Percentiles rank a stretch among this genome's conserved stretches.
Evolutionary conservation across 2,797 vertebrate genomes (phyloP).

Genomic region (Ara ararauna): DNA sequence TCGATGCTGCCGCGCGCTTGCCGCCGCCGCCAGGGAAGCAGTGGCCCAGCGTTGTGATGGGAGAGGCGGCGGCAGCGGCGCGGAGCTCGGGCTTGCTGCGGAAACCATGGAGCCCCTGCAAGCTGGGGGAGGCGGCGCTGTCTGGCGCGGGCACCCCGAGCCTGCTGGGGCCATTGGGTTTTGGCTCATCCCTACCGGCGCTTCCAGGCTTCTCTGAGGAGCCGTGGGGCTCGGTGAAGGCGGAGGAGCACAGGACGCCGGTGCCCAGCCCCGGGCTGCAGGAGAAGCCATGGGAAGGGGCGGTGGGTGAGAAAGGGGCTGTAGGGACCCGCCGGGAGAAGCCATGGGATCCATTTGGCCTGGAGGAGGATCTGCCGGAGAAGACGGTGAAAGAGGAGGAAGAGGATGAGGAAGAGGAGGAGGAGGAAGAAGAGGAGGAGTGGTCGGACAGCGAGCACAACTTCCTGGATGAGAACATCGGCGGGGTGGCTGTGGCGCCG

Average conservation of each 20-base stretch:
- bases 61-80: fast-evolving
- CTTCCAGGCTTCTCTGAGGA: constrained; percentile 82
- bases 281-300: constrained; percentile 87
- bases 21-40: neutral
- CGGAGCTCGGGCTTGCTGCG: neutral
- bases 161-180: constrained; percentile 78
- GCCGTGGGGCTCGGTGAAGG: constrained; percentile 85
- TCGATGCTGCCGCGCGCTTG: neutral
- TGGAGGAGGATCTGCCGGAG: constrained; percentile 78
- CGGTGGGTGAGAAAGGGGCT: neutral
- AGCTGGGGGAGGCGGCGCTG: constrained; percentile 54
- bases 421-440: constrained; percentile 86
- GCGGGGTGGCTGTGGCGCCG: constrained; percentile 94
- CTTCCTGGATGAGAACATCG: constrained; percentile 96
- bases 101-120: constrained; percentile 80
- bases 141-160: neutral
- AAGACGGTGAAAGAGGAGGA: constrained; percentile 68
- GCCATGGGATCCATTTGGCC: constrained; percentile 83
- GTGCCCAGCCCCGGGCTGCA: constrained; percentile 81
- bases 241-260: constrained; percentile 83
- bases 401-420: constrained; percentile 64
- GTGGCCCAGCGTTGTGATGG: neutral
- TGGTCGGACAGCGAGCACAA: constrained; percentile 99
- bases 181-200: constrained; percentile 71
- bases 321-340: constrained; percentile 60